These are phyloP conservation scores for Pardalotus punctatus DNA, from an alignment of 2,113 vertebrate species.

Conservation along the genomic window DNA sequence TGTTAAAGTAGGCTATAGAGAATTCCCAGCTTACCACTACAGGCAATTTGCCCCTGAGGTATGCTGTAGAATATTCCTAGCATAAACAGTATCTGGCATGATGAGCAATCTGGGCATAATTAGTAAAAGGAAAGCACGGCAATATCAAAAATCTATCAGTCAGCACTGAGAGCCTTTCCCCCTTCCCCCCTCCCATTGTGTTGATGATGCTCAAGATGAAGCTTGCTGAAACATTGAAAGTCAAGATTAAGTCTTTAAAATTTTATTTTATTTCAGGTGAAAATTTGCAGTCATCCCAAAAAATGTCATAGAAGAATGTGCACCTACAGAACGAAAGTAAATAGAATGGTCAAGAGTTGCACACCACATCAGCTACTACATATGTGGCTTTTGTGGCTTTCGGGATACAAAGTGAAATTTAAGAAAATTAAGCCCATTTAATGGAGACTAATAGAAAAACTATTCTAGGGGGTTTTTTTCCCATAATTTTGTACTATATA, in stretches of 20 bases:
- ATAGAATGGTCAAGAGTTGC: neutral
- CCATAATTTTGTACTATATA: constrained; percentile 12
- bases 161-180: neutral
- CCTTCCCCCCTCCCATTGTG: neutral
- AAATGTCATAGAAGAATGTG: neutral
- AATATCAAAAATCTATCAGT: constrained; percentile 56
- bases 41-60: constrained; percentile 58
- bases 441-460: constrained; percentile 39
- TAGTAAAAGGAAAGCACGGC: constrained; percentile 23
- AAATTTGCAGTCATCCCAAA: neutral
- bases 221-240: neutral
- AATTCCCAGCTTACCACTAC: constrained; percentile 44
- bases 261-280: neutral
- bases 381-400: neutral
- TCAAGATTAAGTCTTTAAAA: neutral
- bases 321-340: neutral
- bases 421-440: neutral
- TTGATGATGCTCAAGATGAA: neutral
- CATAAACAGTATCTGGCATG: constrained; percentile 51
- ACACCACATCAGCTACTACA: neutral
- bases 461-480: neutral
- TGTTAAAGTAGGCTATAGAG: constrained; percentile 23
- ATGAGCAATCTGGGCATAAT: constrained; percentile 67
- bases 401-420: neutral
- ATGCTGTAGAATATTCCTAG: constrained; percentile 58